Base-by-base conservation (phyloP, 2,888 invertebrate species). In the Miltochrista miniata region DNA sequence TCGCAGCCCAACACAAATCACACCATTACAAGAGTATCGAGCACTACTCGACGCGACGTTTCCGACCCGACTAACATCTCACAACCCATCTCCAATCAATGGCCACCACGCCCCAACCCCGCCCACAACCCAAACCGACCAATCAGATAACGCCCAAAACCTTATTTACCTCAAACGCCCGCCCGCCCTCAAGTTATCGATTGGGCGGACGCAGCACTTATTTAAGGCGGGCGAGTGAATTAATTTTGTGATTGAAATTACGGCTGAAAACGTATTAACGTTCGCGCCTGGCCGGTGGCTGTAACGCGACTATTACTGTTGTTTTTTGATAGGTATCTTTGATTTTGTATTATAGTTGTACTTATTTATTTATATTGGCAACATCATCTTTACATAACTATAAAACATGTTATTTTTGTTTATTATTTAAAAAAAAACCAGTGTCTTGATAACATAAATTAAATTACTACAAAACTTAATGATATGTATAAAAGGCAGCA, bases 241-340 rank as follows among this genome's bases (percentile, higher is more conserved):
- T 91, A 90, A 90, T 88, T 85, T 88, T 88, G 88, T 90, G 90
- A 91, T 90, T 89, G 86, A 82, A 86, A 87, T 85, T 85, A 85
- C 83, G 81, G 83, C 78, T 82, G 79, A 80, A 77, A 81, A 75
- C 74, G 77, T 72, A 80, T 82, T 84, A 84, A 80, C 73, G 76
- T 79, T 81, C 79, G 74, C 79, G 81, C 79, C 71, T 62, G 71
- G 69, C 64, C 80, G 74, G 79, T 79, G 82, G 83, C 81, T 79
- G 87, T 87, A 85, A 85, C 73, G 72, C 59, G 66, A 58, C 72
- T 78, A 74, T 62, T 68, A 72, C 66, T 59, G 60, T 56, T 67
- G 72, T 66, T 67, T 62, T 68, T 68, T 58, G 67, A 59, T 61
- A 24, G 2, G 18, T 24, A 24, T 24, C 18, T 24, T 24, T 24